Percentiles rank a stretch among this genome's conserved stretches.
Conservation (phyloP, 2,888 invertebrate species). For the Hirtodrosophila histrioides region DNA sequence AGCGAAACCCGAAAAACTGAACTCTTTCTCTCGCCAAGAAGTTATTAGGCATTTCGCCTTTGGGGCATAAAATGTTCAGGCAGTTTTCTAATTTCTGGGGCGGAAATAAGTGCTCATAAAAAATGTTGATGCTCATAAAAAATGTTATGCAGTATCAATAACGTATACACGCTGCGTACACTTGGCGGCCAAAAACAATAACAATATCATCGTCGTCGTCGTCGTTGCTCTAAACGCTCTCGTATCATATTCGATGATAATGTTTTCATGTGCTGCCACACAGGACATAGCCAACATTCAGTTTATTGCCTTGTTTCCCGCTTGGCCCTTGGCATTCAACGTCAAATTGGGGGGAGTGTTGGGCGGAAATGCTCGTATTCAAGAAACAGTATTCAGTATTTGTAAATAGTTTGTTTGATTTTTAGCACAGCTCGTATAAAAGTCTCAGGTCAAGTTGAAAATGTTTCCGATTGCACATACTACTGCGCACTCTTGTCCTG, state of each 20-base stretch:
- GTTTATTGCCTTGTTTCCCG: slow-evolving; percentile 48
- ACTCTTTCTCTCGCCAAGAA: slow-evolving; percentile 44
- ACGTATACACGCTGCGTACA: slow-evolving; percentile 17
- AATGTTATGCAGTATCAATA: slow-evolving; percentile 31
- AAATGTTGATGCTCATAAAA: slow-evolving; percentile 72
- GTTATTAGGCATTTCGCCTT: slow-evolving; percentile 48
- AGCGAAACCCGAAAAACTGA: slow-evolving; percentile 1
- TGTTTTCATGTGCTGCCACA: slow-evolving; percentile 58
- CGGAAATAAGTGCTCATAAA: slow-evolving; percentile 81
- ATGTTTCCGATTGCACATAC: slow-evolving; percentile 34
- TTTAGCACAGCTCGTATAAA: slow-evolving; percentile 8
- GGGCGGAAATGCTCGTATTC: neutral
- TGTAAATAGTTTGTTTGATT: slow-evolving; percentile 56
- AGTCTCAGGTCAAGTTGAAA: slow-evolving; percentile 29
- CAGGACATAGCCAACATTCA: slow-evolving; percentile 13
- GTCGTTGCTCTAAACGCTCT: slow-evolving; percentile 18
- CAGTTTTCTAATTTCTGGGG: slow-evolving; percentile 80
- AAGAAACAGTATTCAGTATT: slow-evolving; percentile 33
- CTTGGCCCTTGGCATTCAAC: slow-evolving; percentile 23
- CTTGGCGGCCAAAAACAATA: slow-evolving; percentile 6
- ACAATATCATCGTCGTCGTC: slow-evolving; percentile 18
- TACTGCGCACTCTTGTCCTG: slow-evolving; percentile 38
- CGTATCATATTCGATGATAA: slow-evolving; percentile 66
- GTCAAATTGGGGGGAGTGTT: slow-evolving; percentile 8
- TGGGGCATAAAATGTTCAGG: slow-evolving; percentile 47